These are phyloP conservation scores for Melanostigma gelatinosum DNA, from an alignment of 2,113 vertebrate species.

Conservation along the genomic window DNA sequence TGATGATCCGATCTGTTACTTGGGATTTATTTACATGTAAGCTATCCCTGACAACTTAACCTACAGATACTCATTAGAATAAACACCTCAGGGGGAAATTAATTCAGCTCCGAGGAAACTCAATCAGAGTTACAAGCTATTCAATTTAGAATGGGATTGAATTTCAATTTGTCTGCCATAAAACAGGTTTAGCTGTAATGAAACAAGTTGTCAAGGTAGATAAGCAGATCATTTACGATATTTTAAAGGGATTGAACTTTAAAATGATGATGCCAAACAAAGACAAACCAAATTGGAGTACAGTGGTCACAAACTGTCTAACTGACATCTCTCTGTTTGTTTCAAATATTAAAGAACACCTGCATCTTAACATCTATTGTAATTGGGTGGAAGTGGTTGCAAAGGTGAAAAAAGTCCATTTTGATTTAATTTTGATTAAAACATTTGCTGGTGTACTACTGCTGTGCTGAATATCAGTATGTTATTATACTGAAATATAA, in stretches of 20 bases:
- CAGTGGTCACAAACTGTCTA: not conserved
- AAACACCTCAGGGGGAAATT: not conserved
- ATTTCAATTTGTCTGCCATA: not conserved
- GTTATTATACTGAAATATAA: not conserved
- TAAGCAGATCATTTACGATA: not conserved
- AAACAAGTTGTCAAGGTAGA: not conserved
- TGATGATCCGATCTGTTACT: not conserved
- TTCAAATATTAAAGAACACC: not conserved
- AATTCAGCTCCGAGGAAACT: not conserved
- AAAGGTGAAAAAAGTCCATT: not conserved
- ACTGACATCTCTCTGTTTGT: too few relatives aligned
- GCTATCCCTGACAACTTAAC: conserved; percentile 4
- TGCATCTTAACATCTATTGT: not conserved
- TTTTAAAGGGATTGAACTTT: not conserved
- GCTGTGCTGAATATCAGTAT: not conserved
- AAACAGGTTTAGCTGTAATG: not conserved
- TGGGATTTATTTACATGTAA: conserved; percentile 16
- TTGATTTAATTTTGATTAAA: not conserved
- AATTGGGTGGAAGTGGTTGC: not conserved
- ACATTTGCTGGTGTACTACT: not conserved
- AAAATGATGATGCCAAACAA: not conserved
- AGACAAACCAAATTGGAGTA: not conserved
- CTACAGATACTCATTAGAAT: conserved; percentile 10
- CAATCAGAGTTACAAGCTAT: conserved; percentile 1
- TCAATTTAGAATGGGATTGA: not conserved